phyloP scores from a whole-genome alignment of 2,888 invertebrate species.

The Ctenicera cuprea region DNA sequence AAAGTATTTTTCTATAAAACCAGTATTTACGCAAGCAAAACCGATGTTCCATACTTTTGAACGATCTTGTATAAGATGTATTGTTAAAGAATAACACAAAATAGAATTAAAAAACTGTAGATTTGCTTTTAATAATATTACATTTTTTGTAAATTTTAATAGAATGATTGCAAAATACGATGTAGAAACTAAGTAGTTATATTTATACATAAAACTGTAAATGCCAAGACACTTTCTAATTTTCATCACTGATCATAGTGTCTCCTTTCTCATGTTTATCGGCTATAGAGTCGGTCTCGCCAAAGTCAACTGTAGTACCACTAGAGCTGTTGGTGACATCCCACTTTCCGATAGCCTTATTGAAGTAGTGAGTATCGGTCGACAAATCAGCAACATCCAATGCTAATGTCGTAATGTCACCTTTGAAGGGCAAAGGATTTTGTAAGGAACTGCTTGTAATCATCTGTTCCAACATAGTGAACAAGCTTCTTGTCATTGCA shows the following conservation, averaged over 20 bases:
- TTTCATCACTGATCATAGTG: not conserved
- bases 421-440: conserved; percentile 58
- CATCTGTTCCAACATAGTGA: conserved; percentile 59
- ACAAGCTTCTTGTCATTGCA: conserved; percentile 58
- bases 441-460: conserved; percentile 54
- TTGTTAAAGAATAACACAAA: not conserved
- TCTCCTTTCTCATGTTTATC: not conserved
- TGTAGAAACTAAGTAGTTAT: conserved; percentile 9
- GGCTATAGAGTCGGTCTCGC: not conserved
- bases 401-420: conserved; percentile 59
- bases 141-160: no score
- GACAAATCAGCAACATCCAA: conserved; percentile 55
- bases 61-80: not conserved
- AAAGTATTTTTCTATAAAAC: no score
- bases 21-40: no score
- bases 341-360: not conserved
- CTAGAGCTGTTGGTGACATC: conserved; percentile 2
- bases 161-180: conserved; percentile 15
- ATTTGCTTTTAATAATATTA: not conserved
- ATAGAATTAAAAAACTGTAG: no score
- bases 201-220: not conserved
- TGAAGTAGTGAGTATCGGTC: not conserved
- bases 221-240: not conserved
- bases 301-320: not conserved
- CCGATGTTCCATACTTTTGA: no score